These are phyloP conservation scores for Phataginus tetradactyla DNA, from an alignment of 2,797 vertebrate species.

Conservation along the genomic window DNA sequence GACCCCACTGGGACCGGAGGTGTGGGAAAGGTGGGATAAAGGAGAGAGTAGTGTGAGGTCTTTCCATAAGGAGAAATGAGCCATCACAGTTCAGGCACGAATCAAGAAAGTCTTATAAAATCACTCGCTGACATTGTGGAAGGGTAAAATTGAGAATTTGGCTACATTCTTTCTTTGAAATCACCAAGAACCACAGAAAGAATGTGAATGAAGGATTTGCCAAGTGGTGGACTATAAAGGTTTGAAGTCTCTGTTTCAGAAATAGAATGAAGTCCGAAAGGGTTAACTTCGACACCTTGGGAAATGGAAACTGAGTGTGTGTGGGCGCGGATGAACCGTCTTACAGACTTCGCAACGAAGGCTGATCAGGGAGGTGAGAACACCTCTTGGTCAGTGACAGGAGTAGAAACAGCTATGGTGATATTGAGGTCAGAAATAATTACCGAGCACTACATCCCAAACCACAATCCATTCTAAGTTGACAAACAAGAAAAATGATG, in stretches of 20 bases:
- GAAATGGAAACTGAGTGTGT: neutral
- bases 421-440: neutral
- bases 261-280: neutral
- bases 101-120: neutral
- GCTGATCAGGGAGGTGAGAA: neutral
- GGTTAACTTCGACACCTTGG: neutral
- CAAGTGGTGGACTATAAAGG: neutral
- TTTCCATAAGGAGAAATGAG: neutral
- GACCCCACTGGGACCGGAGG: neutral
- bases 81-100: neutral
- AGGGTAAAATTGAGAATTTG: neutral
- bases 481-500: neutral
- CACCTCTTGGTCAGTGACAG: neutral
- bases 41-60: neutral
- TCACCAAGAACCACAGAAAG: neutral
- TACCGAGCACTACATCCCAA: neutral
- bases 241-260: constrained; percentile 7
- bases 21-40: neutral
- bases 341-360: neutral
- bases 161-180: neutral
- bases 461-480: neutral
- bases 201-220: neutral
- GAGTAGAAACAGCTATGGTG: neutral
- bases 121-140: neutral
- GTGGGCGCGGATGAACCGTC: neutral